Percentiles rank a stretch among this genome's conserved stretches.
These are phyloP conservation scores for Enteromius paludinosus DNA, from an alignment of 2,797 vertebrate species.

Conservation along the genomic window DNA sequence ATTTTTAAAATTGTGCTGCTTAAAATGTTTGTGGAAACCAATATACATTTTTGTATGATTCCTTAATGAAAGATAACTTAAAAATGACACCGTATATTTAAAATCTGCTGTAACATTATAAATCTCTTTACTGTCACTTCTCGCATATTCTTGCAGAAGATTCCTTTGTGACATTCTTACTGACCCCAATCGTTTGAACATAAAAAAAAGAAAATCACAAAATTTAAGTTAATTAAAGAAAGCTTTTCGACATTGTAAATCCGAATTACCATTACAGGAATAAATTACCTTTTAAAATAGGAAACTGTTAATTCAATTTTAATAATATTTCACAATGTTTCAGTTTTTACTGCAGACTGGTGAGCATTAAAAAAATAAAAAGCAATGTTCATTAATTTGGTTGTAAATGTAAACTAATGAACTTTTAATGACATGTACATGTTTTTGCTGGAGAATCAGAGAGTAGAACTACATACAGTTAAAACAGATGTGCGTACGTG, in stretches of 20 bases:
- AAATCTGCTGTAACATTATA: not conserved
- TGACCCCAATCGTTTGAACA: not conserved
- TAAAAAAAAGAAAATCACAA: no score
- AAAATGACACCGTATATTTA: no score
- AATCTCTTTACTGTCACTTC: not conserved
- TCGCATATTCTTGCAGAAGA: no score
- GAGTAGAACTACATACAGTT: no score
- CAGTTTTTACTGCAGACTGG: not conserved
- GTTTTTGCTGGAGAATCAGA: no score
- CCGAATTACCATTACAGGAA: not conserved
- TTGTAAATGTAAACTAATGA: not conserved
- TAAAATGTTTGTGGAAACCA: not conserved
- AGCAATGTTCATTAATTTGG: not conserved
- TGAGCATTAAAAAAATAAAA: not conserved
- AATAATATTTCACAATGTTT: not conserved
- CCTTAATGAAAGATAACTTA: not conserved
- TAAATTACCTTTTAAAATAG: not conserved
- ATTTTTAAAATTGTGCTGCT: not conserved
- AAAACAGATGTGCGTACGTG: no score
- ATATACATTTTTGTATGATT: not conserved
- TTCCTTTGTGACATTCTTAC: not conserved
- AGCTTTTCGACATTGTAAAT: no score
- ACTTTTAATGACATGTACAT: no score
- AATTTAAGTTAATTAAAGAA: no score
- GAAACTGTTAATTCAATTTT: not conserved